Evolutionary conservation across 2,888 invertebrate genomes (phyloP).

Genomic region (Chrysotoxum bicinctum): DNA sequence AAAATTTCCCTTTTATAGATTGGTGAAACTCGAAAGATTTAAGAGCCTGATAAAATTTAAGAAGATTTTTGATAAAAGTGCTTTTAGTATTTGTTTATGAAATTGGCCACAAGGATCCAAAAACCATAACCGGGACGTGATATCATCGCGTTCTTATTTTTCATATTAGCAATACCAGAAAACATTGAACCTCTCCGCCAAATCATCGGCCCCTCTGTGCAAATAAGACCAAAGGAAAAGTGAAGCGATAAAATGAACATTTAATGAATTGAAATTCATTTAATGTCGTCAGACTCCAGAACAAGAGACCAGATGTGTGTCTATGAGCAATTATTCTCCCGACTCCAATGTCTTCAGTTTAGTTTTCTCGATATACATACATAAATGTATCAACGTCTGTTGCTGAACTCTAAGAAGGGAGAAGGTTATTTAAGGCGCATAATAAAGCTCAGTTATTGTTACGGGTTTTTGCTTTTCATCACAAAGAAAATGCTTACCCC

Average conservation of each 20-base stretch:
- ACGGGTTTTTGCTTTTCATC: conserved; percentile 13
- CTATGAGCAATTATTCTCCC: conserved; percentile 59
- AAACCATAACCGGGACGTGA: too few relatives aligned
- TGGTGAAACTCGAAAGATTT: too few relatives aligned
- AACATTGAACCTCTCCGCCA: not conserved
- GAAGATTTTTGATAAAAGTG: too few relatives aligned
- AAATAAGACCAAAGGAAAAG: not conserved
- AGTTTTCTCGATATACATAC: not conserved
- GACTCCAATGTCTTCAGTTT: conserved; percentile 10
- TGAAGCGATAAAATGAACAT: conserved; percentile 59
- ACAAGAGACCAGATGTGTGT: conserved; percentile 50
- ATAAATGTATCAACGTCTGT: not conserved
- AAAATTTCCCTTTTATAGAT: too few relatives aligned
- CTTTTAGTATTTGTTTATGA: too few relatives aligned
- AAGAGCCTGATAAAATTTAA: too few relatives aligned
- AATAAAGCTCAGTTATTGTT: conserved; percentile 48
- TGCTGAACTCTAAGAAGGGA: not conserved
- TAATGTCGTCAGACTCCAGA: conserved; percentile 41
- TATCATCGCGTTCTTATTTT: too few relatives aligned
- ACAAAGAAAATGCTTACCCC: conserved; percentile 66
- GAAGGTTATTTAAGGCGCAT: conserved; percentile 46
- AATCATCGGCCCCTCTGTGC: conserved; percentile 25
- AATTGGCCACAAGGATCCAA: too few relatives aligned
- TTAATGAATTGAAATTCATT: conserved; percentile 70
- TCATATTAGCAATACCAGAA: too few relatives aligned